Percentiles rank a stretch among this genome's conserved stretches.
These are phyloP conservation scores for Monochamus saltuarius DNA, from an alignment of 1,140 invertebrate species.

Conservation along the genomic window DNA sequence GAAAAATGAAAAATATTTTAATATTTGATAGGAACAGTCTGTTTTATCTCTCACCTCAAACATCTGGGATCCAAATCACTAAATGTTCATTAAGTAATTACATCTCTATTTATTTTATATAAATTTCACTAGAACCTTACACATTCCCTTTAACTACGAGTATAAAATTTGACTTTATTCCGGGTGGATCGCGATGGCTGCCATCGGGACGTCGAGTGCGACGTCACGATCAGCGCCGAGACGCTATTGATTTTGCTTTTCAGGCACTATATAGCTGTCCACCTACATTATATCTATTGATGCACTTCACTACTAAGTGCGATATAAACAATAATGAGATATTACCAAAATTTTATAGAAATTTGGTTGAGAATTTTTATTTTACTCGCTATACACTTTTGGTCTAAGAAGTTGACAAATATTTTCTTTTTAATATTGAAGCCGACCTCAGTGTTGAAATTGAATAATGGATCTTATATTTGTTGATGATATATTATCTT, in stretches of 20 bases:
- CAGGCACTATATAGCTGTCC: constrained; percentile 16
- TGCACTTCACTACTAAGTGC: no score
- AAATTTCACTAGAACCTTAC: neutral
- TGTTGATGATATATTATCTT: no score
- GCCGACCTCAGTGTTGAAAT: no score
- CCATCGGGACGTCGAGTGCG: constrained; percentile 21
- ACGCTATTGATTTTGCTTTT: constrained; percentile 31
- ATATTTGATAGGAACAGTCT: neutral
- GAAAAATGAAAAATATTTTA: no score
- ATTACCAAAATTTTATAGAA: no score
- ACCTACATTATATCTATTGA: constrained; percentile 1
- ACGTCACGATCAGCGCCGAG: constrained; percentile 31
- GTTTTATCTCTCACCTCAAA: neutral
- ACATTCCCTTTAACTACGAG: constrained; percentile 7
- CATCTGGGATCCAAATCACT: neutral
- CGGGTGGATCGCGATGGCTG: no score
- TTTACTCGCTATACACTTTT: no score
- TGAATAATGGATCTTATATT: no score
- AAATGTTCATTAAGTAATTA: neutral
- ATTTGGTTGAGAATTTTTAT: no score
- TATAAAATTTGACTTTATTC: constrained; percentile 1
- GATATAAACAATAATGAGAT: no score
- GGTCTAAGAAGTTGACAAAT: no score
- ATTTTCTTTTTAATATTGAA: no score
- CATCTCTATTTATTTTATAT: neutral